Percentiles rank a stretch among this genome's conserved stretches.
These are phyloP conservation scores for Oryzias javanicus DNA, from an alignment of 2,113 vertebrate species.

Conservation along the genomic window DNA sequence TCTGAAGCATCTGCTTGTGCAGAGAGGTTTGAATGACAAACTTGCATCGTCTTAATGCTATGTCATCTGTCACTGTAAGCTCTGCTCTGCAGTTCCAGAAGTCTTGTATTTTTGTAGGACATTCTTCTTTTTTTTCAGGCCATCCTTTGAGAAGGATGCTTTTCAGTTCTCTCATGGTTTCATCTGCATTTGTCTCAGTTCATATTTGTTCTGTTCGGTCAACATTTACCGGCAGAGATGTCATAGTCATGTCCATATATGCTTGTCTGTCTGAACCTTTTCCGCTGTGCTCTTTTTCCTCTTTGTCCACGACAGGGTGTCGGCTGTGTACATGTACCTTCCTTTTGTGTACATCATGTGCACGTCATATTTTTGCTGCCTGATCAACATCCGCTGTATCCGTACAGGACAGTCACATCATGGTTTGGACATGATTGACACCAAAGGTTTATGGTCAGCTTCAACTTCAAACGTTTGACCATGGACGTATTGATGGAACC, in stretches of 20 bases:
- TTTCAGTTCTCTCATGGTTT: no score
- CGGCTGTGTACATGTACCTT: background rate
- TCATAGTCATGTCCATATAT: constrained; percentile 1
- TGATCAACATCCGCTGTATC: constrained; percentile 2
- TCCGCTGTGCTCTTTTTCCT: background rate
- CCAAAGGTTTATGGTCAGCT: background rate
- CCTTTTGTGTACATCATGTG: constrained; percentile 1
- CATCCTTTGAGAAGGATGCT: no score
- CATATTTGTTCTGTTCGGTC: constrained; percentile 7
- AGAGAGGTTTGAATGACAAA: background rate
- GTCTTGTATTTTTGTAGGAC: no score
- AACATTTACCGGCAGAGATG: background rate
- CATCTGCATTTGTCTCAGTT: background rate
- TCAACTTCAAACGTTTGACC: background rate
- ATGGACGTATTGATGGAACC: background rate
- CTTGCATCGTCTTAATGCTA: background rate
- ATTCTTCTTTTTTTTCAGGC: no score
- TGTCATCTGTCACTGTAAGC: background rate
- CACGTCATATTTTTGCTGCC: constrained; percentile 3
- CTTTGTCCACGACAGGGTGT: constrained; percentile 5
- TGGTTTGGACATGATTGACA: constrained; percentile 15
- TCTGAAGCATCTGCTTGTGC: background rate
- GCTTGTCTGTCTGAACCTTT: constrained; percentile 1
- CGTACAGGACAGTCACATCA: constrained; percentile 1
- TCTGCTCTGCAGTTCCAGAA: no score